Conservation (phyloP, 1,140 invertebrate genomes). For the Drosophila tani region DNA sequence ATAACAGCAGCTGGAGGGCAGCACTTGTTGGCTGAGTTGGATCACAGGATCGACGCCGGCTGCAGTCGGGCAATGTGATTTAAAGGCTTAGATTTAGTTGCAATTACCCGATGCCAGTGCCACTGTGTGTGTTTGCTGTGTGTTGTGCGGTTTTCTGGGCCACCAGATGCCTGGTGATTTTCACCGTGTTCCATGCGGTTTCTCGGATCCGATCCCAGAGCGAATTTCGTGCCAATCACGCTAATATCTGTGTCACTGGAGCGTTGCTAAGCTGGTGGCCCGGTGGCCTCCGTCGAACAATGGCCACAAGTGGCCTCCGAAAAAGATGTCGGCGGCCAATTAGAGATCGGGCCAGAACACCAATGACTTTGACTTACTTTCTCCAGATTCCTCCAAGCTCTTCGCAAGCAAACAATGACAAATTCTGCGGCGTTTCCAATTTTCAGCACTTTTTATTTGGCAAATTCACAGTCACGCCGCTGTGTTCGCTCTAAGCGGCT, state of each 20-base stretch:
- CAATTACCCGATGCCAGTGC: slow-evolving; percentile 62
- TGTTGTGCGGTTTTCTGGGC: slow-evolving; percentile 55
- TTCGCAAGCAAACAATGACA: slow-evolving; percentile 59
- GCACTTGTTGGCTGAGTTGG: slow-evolving; percentile 65
- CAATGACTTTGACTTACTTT: slow-evolving; percentile 70
- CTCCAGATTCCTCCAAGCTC: slow-evolving; percentile 25
- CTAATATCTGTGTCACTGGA: slow-evolving; percentile 79
- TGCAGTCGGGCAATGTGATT: slow-evolving; percentile 50
- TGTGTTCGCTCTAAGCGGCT: slow-evolving; percentile 66
- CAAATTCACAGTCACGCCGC: slow-evolving; percentile 58
- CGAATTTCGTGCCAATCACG: slow-evolving; percentile 75
- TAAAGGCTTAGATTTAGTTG: slow-evolving; percentile 60
- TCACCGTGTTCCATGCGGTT: slow-evolving; percentile 28
- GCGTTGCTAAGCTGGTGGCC: slow-evolving; percentile 66
- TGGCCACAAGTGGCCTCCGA: slow-evolving; percentile 60
- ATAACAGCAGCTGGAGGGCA: slow-evolving; percentile 34
- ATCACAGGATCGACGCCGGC: slow-evolving; percentile 61
- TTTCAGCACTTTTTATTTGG: slow-evolving; percentile 39
- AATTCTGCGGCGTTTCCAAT: slow-evolving; percentile 51
- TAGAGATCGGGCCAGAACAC: slow-evolving; percentile 60
- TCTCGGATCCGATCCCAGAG: slow-evolving; percentile 34
- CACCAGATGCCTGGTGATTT: slow-evolving; percentile 42
- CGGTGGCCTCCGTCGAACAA: slow-evolving; percentile 54
- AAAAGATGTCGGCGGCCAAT: slow-evolving; percentile 74
- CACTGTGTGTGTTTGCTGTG: slow-evolving; percentile 48